Base-by-base conservation (phyloP, 1,140 invertebrate genomes). In the Geopemphigus sp. region DNA sequence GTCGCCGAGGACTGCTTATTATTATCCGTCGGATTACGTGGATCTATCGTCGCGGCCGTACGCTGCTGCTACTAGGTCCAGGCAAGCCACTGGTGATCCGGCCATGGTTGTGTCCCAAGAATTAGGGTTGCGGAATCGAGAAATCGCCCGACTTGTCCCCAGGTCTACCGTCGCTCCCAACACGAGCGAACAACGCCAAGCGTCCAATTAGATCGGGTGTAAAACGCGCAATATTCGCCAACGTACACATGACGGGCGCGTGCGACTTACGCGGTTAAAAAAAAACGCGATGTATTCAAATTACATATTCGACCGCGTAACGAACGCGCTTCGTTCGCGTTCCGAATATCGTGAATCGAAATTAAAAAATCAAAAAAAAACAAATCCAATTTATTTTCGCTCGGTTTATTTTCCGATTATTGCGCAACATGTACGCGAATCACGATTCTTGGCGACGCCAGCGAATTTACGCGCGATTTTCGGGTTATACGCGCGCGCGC, bases 381-480 rank as follows among this genome's bases (percentile, higher is more conserved):
- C 11, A 59, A 11, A 19, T 76, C 45, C 57, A n/a, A 32, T 57
- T 74, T 74, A 57, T 56, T 78, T 61, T 78, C 47, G 15, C 11
- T 47, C 4, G 22, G 22, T 15, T 76, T 63, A 61, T 78, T 57
- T 78, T 78, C 57, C 22, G 61, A 76, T 61, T 78, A 50, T 78
- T 78, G 61, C 24, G 74, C 39, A 78, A 78, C 45, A 1, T 63
- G 26, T 14, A 4, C 61, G 26, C n/a, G 56, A 10, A 78, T 78
- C 56, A 78, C 74, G 56, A 61, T 78, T 78, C n/a, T 78, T 63
- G 74, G 74, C 74, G 39, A 76, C 29, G 54, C 29, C 1, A 61
- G 73, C 47, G 73, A 61, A 61, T 59, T 59, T 11, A 76, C 26
- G 56, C n/a, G 15, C n/a, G 56, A 61, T 63, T 61, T 61, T 78